phyloP scores from a whole-genome alignment of 1,140 invertebrate species.

The Drosophila oshimai region DNA sequence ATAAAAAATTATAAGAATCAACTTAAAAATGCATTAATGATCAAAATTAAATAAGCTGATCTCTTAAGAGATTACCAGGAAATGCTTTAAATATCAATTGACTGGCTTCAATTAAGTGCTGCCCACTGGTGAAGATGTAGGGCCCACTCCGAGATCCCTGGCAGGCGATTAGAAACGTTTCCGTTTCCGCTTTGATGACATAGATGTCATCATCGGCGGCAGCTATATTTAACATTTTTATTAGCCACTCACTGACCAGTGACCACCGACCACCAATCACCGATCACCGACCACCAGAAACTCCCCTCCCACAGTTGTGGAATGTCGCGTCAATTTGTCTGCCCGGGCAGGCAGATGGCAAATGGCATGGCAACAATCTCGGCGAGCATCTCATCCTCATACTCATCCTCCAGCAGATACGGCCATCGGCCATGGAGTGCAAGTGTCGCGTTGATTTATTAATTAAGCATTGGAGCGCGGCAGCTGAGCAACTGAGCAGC shows the following conservation, averaged over 20 bases:
- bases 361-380: slow-evolving; percentile 67
- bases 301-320: slow-evolving; percentile 37
- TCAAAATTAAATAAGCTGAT: not conserved
- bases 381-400: slow-evolving; percentile 34
- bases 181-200: slow-evolving; percentile 54
- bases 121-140: not conserved
- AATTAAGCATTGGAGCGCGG: slow-evolving; percentile 78
- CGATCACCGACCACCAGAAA: slow-evolving; percentile 5
- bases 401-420: slow-evolving; percentile 29
- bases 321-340: slow-evolving; percentile 80
- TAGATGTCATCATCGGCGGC: slow-evolving; percentile 31
- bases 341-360: too few species aligned
- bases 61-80: slow-evolving; percentile 10
- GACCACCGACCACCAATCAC: too few species aligned
- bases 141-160: slow-evolving; percentile 53
- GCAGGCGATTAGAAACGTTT: slow-evolving; percentile 62
- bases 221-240: slow-evolving; percentile 69
- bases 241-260: slow-evolving; percentile 16
- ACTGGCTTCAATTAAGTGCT: slow-evolving; percentile 14
- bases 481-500: slow-evolving; percentile 48
- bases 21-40: not conserved
- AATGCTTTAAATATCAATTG: slow-evolving; percentile 9
- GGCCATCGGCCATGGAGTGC: slow-evolving; percentile 70
- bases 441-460: slow-evolving; percentile 83
- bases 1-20: not conserved